Base-by-base conservation (phyloP, 2,888 invertebrate genomes). In the Stictocephala bisonia region DNA sequence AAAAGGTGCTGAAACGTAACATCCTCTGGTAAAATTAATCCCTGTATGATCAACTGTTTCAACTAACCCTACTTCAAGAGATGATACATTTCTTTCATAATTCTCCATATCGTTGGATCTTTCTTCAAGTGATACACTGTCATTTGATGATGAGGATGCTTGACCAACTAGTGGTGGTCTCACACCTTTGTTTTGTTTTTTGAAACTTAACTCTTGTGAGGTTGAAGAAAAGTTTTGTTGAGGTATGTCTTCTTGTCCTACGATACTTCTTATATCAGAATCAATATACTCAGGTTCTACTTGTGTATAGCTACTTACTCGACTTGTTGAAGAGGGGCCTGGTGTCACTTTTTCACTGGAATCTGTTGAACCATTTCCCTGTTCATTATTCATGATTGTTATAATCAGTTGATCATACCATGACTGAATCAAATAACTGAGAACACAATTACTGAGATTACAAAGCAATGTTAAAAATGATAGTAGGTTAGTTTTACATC, bases 131-230 rank as follows among this genome's bases (percentile, higher is more conserved):
- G 72, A 72, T 1, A 64, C 72, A 67, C 70, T 76, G 48, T 80
- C 77, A 27, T 80, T 80, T 6, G 79, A 77, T 35, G 80, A 75
- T 4, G 81, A 76, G 27, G 78, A 77, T 18, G 79, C 79, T 68
- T 84, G 83, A 1, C 84, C 85, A 15, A 84, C 82, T 15, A 84
- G 75, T 2, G 84, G 83, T 9, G 85, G 85, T 71, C 85, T 82
- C 11, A 81, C 81, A 82, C 83, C 84, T 72, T 82, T 80, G 64
- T 83, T 81, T 53, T 83, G 80, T 75, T 83, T 84, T 50, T 68
- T 75, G 20, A 68, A 69, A 53, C 26, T 51, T n/a, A 69, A 9
- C 6, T 48, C 40, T 44, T 31, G 27, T 18, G 15, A 29, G 13
- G n/a, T 40, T 11, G n/a, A 35, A n/a, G 29, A 48, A 15, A 60